A percentile compares a stretch with the other conserved stretches of the same genome.
Evolutionary conservation across 2,113 vertebrate genomes (phyloP).

Genomic region (Elephas maximus): DNA sequence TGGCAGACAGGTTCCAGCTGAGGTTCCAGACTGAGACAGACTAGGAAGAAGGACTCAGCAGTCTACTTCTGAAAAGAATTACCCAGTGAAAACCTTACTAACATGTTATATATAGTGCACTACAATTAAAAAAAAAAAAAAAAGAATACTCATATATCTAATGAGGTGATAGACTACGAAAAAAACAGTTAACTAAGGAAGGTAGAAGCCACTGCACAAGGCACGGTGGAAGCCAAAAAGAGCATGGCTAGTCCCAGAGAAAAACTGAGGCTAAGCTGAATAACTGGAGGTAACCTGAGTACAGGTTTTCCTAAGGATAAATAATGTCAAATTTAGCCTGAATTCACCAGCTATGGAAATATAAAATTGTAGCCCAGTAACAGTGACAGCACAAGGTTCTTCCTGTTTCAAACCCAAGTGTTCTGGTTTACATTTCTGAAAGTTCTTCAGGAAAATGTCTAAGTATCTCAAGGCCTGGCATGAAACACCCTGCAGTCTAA

Average conservation of each 20-base stretch:
- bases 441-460: conserved; percentile 53
- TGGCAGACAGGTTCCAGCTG: too few relatives aligned
- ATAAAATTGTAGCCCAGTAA: background rate
- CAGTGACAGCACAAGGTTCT: background rate
- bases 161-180: background rate
- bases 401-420: background rate
- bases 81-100: too few relatives aligned
- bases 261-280: background rate
- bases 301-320: background rate
- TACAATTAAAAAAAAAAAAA: background rate
- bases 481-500: background rate
- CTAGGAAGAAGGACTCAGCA: too few relatives aligned
- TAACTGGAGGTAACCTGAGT: background rate
- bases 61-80: too few relatives aligned
- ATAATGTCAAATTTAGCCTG: background rate
- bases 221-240: background rate
- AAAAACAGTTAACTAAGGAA: background rate
- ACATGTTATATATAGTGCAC: background rate
- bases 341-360: background rate
- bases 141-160: conserved; percentile 8
- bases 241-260: background rate
- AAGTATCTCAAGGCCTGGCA: background rate
- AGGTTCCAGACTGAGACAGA: too few relatives aligned
- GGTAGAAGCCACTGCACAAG: background rate
- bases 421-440: background rate